phyloP scores from a whole-genome alignment of 2,888 invertebrate species.

The Galerucella calmariensis region DNA sequence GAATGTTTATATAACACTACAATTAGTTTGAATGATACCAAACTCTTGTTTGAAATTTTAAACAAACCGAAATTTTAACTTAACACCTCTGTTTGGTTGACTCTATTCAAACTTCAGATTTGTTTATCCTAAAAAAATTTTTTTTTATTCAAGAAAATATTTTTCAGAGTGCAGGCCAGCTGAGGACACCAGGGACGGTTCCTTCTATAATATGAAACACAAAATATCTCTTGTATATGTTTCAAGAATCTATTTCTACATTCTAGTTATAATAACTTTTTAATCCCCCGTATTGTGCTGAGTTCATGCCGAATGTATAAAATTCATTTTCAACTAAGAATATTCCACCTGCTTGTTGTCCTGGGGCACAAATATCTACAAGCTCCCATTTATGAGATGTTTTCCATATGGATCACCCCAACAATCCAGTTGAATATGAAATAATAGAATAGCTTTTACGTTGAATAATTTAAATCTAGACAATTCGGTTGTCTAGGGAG shows the following conservation, averaged over 20 bases:
- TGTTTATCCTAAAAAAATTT: no score
- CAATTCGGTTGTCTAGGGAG: not conserved
- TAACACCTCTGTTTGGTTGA: no score
- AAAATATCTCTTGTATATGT: not conserved
- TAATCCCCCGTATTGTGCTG: not conserved
- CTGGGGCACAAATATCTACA: conserved; percentile 11
- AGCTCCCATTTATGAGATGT: conserved; percentile 7
- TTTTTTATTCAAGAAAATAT: no score
- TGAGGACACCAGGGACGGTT: no score
- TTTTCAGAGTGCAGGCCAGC: no score
- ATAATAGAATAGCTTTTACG: conserved; percentile 14
- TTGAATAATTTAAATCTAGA: not conserved
- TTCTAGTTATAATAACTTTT: not conserved
- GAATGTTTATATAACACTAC: no score
- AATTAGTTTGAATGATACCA: no score
- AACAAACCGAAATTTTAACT: no score
- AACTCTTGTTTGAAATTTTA: no score
- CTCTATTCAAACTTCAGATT: no score
- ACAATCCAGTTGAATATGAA: conserved; percentile 14
- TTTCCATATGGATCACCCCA: conserved; percentile 7
- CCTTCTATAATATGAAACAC: no score
- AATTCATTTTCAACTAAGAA: not conserved
- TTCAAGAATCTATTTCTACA: not conserved
- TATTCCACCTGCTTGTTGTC: conserved; percentile 4
- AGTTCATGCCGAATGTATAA: not conserved